Percentiles rank a stretch among this genome's conserved stretches.
phyloP scores from a whole-genome alignment of 2,888 invertebrate genomes.

The Sericinus montela region DNA sequence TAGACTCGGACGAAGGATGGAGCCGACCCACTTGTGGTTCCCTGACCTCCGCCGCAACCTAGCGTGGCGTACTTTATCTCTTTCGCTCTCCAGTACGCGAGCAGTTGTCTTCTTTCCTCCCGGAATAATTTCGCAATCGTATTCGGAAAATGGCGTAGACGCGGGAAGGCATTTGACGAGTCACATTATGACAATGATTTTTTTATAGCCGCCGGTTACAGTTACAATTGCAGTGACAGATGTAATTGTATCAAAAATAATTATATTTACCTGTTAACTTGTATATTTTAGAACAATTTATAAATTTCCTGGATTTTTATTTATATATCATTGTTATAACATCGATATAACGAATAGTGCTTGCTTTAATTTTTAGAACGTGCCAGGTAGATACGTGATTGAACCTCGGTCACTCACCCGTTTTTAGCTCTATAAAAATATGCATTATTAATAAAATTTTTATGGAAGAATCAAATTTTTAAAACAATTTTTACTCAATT shows the following conservation, averaged over 20 bases:
- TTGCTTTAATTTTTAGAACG: too few relatives aligned
- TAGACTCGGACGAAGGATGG: constrained; percentile 71
- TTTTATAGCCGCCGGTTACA: constrained; percentile 21
- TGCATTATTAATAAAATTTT: too few relatives aligned
- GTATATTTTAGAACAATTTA: too few relatives aligned
- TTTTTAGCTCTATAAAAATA: too few relatives aligned
- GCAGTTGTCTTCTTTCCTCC: constrained; percentile 54
- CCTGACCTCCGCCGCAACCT: constrained; percentile 74
- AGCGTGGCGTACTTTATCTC: constrained; percentile 47
- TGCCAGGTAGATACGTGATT: too few relatives aligned
- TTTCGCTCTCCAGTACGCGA: constrained; percentile 28
- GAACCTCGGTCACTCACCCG: too few relatives aligned
- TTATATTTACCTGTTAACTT: too few relatives aligned
- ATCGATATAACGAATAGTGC: too few relatives aligned
- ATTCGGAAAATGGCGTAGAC: constrained; percentile 67
- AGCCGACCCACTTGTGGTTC: constrained; percentile 77
- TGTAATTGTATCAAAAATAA: not conserved
- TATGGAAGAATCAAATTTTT: too few relatives aligned
- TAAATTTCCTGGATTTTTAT: too few relatives aligned
- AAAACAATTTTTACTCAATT: too few relatives aligned
- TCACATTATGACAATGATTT: constrained; percentile 48
- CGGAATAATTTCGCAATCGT: constrained; percentile 75
- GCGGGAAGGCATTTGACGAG: constrained; percentile 45
- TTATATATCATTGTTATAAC: too few relatives aligned
- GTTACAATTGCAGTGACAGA: constrained; percentile 1